Base-by-base conservation (phyloP, 2,113 vertebrate genomes). In the Sorex fumeus region DNA sequence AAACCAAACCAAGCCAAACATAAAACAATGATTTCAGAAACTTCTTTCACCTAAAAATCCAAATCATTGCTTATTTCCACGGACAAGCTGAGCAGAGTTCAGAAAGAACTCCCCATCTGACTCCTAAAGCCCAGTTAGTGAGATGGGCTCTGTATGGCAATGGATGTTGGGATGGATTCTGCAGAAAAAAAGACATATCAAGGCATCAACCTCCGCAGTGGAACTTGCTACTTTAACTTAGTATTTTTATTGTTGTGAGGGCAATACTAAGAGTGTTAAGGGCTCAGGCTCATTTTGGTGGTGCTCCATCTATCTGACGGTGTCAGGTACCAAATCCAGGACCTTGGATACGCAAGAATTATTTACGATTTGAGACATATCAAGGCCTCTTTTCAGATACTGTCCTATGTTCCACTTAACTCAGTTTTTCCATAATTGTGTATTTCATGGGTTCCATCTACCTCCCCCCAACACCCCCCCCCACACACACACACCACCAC, bases 41-140 rank as follows among this genome's bases (percentile, higher is more conserved):
- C 43, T 77, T 77, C 36, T 77, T 93, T 77, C 8, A 62, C 45
- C n/a, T 77, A 72, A 62, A 75, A 83, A 92, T 88, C 8, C 40
- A 80, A 90, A 32, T 84, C 47, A 70, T 80, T 81, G 40, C 43
- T n/a, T 76, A 45, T 82, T 88, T 92, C 62, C 72, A 66, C 43
- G 72, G 69, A 23, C 64, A 50, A 62, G 43, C 80, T 93, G 36
- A 43, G 4, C 27, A 87, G 43, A 81, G 28, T 60, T 84, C 21
- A 85, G 64, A 72, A 23, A 88, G 36, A 43, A 67, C 12, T 16
- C 34, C 25, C 0, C 28, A 53, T 19, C 53, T 53, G 3, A 53
- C 19, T 4, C 3, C 23, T 12, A 18, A 28, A 84, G 53, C 60
- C n/a, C 43, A n/a, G 77, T 81, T 92, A 82, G 69, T 62, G n/a